Percentiles rank a stretch among this genome's conserved stretches.
Conservation (phyloP, 2,113 vertebrate genomes). For the Megaceryle maxima region DNA sequence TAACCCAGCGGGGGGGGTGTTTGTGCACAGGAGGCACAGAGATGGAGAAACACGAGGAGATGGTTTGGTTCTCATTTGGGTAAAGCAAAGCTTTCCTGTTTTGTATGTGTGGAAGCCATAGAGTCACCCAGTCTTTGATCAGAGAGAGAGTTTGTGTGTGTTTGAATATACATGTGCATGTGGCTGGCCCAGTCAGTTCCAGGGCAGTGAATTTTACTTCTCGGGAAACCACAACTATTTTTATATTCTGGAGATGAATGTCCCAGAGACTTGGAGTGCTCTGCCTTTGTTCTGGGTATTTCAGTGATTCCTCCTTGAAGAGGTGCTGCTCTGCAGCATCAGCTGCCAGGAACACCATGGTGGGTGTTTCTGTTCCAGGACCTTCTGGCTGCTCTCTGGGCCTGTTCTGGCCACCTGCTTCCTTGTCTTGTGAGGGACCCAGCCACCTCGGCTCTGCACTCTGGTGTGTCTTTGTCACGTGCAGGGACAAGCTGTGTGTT, state of each 20-base stretch:
- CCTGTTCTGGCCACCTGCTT: not conserved
- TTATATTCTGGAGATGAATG: not conserved
- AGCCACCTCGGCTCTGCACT: fast-evolving
- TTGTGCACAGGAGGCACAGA: not conserved
- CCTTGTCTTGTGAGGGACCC: not conserved
- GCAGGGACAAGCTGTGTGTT: not conserved
- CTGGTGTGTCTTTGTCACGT: fast-evolving
- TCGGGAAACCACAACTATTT: not conserved
- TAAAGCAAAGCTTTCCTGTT: not conserved
- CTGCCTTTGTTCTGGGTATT: fast-evolving
- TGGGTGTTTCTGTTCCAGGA: not conserved
- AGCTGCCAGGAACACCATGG: not conserved
- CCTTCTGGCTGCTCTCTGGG: not conserved
- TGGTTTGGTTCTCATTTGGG: not conserved
- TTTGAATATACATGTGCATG: not conserved
- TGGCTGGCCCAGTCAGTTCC: not conserved
- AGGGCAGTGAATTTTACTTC: not conserved
- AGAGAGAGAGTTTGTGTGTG: not conserved
- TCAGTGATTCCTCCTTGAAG: not conserved
- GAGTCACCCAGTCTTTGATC: not conserved
- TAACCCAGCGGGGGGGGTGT: not conserved
- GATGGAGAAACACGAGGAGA: not conserved
- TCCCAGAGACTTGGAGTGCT: not conserved
- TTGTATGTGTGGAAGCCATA: not conserved
- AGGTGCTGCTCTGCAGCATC: not conserved